Evolutionary conservation across 2,113 vertebrate species (phyloP), one percentile per base, ranked within the genome.

Genomic region (Prochilodus magdalenae): DNA sequence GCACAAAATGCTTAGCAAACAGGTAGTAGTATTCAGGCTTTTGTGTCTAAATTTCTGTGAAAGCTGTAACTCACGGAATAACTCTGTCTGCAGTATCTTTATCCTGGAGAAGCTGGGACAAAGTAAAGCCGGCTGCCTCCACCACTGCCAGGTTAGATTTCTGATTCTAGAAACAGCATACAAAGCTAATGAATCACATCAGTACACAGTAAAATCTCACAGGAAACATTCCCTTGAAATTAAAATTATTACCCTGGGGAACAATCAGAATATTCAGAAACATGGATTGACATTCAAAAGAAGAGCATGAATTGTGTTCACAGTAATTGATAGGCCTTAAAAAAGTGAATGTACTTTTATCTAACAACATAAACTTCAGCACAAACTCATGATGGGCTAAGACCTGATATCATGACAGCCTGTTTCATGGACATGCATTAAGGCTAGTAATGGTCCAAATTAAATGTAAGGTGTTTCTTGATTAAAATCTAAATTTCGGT

Each of bases 91-190:
- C 85, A 2, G 96, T 93, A 86, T 97, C 94, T 85, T 94, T 95
- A 72, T 94, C 92, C 84, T 98, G 96, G n/a, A 99, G 93, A 55
- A 99, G 93, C 90, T 99, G 98, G 0, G 96, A 97, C 82, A 99
- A 93, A 30, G 95, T 91, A 0, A 97, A 99, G 14, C 95, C 96
- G 8, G 92, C 92, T 5, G 97, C 97, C 93, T 99, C 98, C 87
- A 96, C 94, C 87, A 99, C 95, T 0, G 94, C 94, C 83, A 95
- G 88, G 0, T 96, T 95, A 0, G 96, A 94, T 27, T 91, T 96
- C 93, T 99, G 94, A 84, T 92, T 94, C 84, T 87, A 90, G 18
- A 57, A 26, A 51, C 91, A 14, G 89, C 16, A 84, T 22, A 72
- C 72, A 82, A 59, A 76, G 6, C 59, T 69, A 29, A 26, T 20